Evolutionary conservation across 2,113 vertebrate species (phyloP).

Genomic region (Melanerpes formicivorus): DNA sequence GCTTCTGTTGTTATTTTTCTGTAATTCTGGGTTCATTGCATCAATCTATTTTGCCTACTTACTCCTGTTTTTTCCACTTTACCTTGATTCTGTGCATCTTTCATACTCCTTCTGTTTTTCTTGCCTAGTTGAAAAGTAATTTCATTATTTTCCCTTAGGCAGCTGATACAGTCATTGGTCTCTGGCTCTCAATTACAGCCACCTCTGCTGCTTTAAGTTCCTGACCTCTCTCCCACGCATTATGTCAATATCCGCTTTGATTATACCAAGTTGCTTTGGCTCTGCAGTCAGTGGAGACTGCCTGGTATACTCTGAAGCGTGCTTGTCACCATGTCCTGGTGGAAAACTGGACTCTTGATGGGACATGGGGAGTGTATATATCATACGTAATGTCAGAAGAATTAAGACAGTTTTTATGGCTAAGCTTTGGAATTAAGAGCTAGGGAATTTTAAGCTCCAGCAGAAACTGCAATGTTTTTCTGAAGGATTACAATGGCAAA

Average conservation of each 20-base stretch:
- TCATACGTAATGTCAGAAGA: background rate
- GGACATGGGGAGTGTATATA: background rate
- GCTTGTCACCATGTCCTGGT: background rate
- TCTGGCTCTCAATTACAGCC: background rate
- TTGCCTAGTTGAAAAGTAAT: background rate
- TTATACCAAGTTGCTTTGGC: background rate
- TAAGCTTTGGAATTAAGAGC: constrained; percentile 1
- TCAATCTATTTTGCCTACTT: background rate
- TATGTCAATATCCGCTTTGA: background rate
- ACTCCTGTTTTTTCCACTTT: background rate
- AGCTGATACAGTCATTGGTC: background rate
- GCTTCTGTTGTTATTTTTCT: background rate
- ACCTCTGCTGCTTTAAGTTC: background rate
- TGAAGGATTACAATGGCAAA: background rate
- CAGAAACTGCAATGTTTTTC: constrained; percentile 2
- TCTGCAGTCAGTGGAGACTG: background rate
- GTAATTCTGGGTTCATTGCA: background rate
- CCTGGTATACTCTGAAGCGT: background rate
- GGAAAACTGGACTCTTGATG: background rate
- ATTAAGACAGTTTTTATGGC: background rate
- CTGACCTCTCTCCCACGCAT: background rate
- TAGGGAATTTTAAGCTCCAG: constrained; percentile 13
- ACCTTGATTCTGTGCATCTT: background rate
- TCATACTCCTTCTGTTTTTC: background rate
- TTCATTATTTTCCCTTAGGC: background rate